phyloP scores from a whole-genome alignment of 2,888 invertebrate species.

The Seira sanloemensis region DNA sequence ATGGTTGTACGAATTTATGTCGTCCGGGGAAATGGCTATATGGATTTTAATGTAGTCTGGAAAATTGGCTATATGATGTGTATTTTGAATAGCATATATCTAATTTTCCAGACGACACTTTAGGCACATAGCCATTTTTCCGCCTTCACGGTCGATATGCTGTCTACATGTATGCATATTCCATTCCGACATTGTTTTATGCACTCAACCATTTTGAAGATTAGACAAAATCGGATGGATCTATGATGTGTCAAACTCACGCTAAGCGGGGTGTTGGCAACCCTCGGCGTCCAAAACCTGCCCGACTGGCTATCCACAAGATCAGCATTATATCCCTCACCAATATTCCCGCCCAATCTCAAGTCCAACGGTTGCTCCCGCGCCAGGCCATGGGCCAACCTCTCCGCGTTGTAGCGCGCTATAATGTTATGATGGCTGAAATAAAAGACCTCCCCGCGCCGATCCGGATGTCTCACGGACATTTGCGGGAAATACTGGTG shows the following conservation, averaged over 20 bases:
- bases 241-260: not conserved
- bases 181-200: no score
- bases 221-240: not conserved
- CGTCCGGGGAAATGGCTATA: no score
- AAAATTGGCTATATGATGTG: no score
- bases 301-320: slow-evolving; percentile 41
- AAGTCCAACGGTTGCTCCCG: slow-evolving; percentile 12
- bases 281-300: slow-evolving; percentile 42
- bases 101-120: no score
- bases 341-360: slow-evolving; percentile 4
- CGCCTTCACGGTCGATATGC: not conserved
- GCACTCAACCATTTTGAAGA: no score
- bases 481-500: not conserved
- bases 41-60: no score
- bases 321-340: slow-evolving; percentile 46
- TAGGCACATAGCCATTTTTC: no score
- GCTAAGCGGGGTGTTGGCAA: not conserved
- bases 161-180: not conserved
- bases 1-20: no score
- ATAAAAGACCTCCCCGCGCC: not conserved
- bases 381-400: slow-evolving; percentile 40
- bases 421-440: not conserved
- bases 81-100: no score
- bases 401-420: slow-evolving; percentile 38
- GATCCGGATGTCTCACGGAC: not conserved